phyloP scores from a whole-genome alignment of 2,113 vertebrate species.

The Ciconia boyciana region DNA sequence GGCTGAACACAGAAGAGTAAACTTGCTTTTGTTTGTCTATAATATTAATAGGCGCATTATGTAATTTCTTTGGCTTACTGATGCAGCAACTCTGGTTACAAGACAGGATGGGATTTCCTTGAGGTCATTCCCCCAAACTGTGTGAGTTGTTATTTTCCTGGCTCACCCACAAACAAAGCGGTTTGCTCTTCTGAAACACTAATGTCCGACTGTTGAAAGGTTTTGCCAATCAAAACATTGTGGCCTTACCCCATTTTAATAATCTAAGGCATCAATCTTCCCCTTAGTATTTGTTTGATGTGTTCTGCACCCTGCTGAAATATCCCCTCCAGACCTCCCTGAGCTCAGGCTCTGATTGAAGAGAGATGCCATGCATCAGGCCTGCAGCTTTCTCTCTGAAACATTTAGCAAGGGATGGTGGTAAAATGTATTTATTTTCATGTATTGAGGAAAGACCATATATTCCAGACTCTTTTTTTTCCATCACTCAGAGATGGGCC shows the following conservation, averaged over 20 bases:
- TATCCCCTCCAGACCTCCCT: conserved; percentile 46
- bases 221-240: conserved; percentile 61
- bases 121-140: conserved; percentile 52
- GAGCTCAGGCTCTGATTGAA: conserved; percentile 26
- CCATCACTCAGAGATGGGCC: conserved; percentile 68
- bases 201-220: conserved; percentile 44
- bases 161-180: conserved; percentile 60
- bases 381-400: conserved; percentile 36
- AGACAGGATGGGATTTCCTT: conserved; percentile 59
- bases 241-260: conserved; percentile 46
- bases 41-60: background rate
- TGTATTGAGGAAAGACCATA: conserved; percentile 45
- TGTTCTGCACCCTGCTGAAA: conserved; percentile 54
- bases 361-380: conserved; percentile 33
- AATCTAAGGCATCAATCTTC: conserved; percentile 56
- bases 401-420: conserved; percentile 15
- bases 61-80: conserved; percentile 46
- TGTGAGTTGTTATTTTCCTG: conserved; percentile 58
- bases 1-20: background rate
- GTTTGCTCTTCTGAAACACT: conserved; percentile 57
- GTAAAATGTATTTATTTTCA: conserved; percentile 65
- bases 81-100: conserved; percentile 42
- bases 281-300: conserved; percentile 49
- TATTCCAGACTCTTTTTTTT: conserved; percentile 59
- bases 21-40: conserved; percentile 18